Conservation (phyloP, 2,797 vertebrate genomes). For the Lepus townsendii region DNA sequence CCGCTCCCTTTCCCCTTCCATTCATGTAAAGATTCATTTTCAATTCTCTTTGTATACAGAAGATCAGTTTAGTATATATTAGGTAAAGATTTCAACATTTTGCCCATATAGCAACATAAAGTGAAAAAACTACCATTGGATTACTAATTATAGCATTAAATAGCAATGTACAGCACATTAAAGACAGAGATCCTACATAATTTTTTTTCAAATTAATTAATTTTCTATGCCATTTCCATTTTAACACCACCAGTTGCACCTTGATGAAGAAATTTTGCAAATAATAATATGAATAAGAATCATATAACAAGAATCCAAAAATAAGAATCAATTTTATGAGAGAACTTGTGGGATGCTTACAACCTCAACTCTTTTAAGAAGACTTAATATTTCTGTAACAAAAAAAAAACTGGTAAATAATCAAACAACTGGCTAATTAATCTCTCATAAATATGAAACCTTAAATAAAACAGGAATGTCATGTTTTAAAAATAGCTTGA, state of each 20-base stretch:
- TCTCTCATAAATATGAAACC: background rate
- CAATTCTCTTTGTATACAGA: no score
- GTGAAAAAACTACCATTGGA: no score
- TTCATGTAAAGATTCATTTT: no score
- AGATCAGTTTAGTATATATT: no score
- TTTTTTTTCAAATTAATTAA: no score
- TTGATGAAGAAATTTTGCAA: background rate
- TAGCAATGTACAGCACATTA: no score
- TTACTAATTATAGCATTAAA: no score
- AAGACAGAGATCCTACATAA: no score
- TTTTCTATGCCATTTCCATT: no score
- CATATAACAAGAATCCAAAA: background rate
- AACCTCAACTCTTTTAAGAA: constrained; percentile 21
- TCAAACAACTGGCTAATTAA: background rate
- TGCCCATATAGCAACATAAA: no score
- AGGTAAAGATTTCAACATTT: no score
- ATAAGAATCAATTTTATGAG: background rate
- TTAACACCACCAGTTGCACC: background rate
- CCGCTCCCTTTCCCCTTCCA: no score
- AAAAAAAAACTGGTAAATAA: constrained; percentile 49
- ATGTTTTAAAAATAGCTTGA: constrained; percentile 3
- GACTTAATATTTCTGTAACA: background rate
- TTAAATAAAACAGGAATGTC: background rate
- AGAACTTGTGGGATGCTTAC: background rate
- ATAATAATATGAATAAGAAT: background rate